Evolutionary conservation across 2,888 invertebrate genomes (phyloP), one percentile per base, ranked within the genome.

Genomic region (Caenorhabditis sp.): DNA sequence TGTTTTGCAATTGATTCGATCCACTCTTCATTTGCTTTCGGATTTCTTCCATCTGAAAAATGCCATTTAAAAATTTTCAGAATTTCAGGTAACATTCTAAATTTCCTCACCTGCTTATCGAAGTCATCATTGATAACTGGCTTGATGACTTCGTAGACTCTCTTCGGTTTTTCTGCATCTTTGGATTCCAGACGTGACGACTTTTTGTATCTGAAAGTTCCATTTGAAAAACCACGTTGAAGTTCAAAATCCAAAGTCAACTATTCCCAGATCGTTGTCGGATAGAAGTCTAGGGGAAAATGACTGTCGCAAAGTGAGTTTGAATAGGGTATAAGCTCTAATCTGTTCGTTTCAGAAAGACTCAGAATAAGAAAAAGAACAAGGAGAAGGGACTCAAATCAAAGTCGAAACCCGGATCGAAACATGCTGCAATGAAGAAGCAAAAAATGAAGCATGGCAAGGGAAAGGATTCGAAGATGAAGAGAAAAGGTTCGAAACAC

Each of bases 111-210:
- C 88, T 91, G 90, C 58, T 91, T 90, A 72, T 91, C 91, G 56
- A 91, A 91, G 41, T 88, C 89, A 80, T 91, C 91, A 63, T 90
- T 88, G 47, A 90, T 80, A 4, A 90, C 90, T 26, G 91, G 91
- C 63, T 91, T 90, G 16, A 90, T 86, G 12, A 91, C 87, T 58
- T 80, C 88, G 64, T 88, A 90, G 7, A 85, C 87, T 58, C 88
- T 73, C 72, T 85, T 87, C 8, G 89, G 89, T 14, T 86, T 80
- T 41, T 89, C 89, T 5, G 86, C 85, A 12, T 84, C 76, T 47
- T 73, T 77, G n/a, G 76, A 56, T 12, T 75, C 77, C 47, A 87
- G 54, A 38, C 85, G 72, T 51, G 80, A 73, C 19, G 90, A 90
- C 56, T 90, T 84, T 83, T 89, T 89, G 80, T 90, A 90, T 28